phyloP scores from a whole-genome alignment of 2,888 invertebrate genomes.

The Alloscopus bannaensis region DNA sequence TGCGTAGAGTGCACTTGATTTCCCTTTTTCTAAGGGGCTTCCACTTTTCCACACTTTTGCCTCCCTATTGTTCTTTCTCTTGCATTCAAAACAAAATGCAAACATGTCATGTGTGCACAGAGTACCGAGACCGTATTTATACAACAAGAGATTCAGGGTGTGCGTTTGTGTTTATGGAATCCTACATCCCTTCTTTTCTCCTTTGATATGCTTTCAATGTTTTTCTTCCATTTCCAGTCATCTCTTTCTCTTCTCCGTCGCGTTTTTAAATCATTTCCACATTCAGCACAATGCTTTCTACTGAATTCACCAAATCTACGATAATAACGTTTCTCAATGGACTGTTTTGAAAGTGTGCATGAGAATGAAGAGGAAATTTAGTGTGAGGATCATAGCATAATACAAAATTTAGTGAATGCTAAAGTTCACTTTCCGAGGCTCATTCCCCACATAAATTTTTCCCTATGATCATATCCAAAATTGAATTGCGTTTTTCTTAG shows the following conservation, averaged over 20 bases:
- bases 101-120: slow-evolving; percentile 4
- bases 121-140: background rate
- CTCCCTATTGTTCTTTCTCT: slow-evolving; percentile 10
- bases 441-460: too few species aligned
- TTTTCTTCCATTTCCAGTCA: slow-evolving; percentile 22
- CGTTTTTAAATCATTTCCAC: background rate
- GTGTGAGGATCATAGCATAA: too few species aligned
- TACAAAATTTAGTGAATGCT: too few species aligned
- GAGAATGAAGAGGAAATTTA: too few species aligned
- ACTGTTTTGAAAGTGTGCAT: too few species aligned
- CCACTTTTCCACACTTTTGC: background rate
- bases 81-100: slow-evolving; percentile 11
- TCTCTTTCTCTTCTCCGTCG: background rate
- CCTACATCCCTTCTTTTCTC: background rate
- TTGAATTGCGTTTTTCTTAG: too few species aligned
- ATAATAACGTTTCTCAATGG: too few species aligned
- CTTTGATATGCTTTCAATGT: slow-evolving; percentile 4
- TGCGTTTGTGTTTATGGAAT: background rate
- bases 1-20: slow-evolving; percentile 40
- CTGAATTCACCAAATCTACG: too few species aligned
- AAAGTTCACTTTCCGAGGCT: too few species aligned
- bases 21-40: slow-evolving; percentile 30
- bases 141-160: background rate
- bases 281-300: too few species aligned
- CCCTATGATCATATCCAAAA: slow-evolving; percentile 1